phyloP scores from a whole-genome alignment of 2,797 vertebrate genomes.

The Acomys russatus region DNA sequence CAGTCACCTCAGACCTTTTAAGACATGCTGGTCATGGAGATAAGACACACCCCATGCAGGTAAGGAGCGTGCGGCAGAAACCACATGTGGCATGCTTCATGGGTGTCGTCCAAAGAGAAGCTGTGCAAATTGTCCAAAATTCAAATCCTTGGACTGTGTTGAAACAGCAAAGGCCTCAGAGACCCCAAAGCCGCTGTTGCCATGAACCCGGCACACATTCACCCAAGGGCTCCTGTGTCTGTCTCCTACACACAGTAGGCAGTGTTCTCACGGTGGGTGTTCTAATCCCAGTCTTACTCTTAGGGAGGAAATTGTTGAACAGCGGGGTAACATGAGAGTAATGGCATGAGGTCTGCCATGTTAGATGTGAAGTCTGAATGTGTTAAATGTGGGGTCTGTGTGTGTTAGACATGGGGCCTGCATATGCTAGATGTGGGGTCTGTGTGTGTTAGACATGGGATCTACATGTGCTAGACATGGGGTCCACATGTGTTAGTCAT shows the following conservation, averaged over 20 bases:
- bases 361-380: too few relatives aligned
- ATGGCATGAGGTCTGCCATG: neutral
- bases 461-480: neutral
- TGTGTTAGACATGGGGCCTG: neutral
- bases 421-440: neutral
- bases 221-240: neutral
- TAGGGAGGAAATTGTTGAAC: neutral
- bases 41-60: rapidly evolving
- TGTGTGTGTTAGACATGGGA: neutral
- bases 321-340: neutral
- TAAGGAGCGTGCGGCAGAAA: neutral
- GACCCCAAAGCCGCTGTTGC: neutral
- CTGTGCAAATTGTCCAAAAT: neutral
- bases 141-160: neutral
- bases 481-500: too few relatives aligned
- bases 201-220: too few relatives aligned
- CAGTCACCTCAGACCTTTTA: neutral
- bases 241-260: neutral
- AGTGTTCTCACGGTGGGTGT: neutral
- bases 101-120: neutral
- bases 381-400: neutral
- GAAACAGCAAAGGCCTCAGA: neutral
- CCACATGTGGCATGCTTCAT: neutral
- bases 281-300: neutral
- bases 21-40: neutral